These are phyloP conservation scores for Phalangium opilio DNA, from an alignment of 2,888 invertebrate species.

Conservation along the genomic window DNA sequence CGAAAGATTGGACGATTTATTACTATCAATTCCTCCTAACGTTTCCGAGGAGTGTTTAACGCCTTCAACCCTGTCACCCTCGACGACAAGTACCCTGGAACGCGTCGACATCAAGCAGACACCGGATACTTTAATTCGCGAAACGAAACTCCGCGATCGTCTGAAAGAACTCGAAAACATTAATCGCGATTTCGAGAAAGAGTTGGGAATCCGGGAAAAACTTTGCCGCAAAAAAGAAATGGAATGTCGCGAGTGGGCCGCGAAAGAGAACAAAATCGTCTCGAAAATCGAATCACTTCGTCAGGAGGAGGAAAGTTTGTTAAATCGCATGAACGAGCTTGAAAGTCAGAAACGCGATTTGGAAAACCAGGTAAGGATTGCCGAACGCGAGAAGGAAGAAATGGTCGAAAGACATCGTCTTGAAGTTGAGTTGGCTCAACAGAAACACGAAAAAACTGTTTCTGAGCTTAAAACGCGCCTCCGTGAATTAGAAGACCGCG, in stretches of 20 bases:
- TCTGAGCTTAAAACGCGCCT: neutral
- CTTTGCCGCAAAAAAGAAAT: constrained; percentile 13
- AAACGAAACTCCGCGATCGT: constrained; percentile 15
- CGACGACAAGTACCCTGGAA: neutral
- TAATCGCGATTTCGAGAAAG: constrained; percentile 17
- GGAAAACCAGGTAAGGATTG: neutral
- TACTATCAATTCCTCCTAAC: too few species aligned
- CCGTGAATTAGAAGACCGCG: neutral
- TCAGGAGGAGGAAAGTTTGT: constrained; percentile 8
- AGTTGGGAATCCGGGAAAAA: constrained; percentile 16
- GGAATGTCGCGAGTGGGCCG: constrained; percentile 11
- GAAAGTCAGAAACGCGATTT: neutral
- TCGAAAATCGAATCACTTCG: constrained; percentile 8
- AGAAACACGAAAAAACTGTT: neutral
- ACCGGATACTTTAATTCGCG: constrained; percentile 2
- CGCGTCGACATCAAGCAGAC: neutral
- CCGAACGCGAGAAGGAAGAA: neutral
- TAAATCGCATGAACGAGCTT: neutral
- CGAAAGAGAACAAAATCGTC: constrained; percentile 10
- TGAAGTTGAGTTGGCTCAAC: neutral
- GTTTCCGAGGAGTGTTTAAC: neutral
- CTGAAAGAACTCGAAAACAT: constrained; percentile 14
- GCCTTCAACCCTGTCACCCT: neutral
- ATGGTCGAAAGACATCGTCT: neutral
- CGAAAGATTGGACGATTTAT: neutral